Conservation (phyloP, 2,797 vertebrate genomes). For the Denticeps clupeoides region DNA sequence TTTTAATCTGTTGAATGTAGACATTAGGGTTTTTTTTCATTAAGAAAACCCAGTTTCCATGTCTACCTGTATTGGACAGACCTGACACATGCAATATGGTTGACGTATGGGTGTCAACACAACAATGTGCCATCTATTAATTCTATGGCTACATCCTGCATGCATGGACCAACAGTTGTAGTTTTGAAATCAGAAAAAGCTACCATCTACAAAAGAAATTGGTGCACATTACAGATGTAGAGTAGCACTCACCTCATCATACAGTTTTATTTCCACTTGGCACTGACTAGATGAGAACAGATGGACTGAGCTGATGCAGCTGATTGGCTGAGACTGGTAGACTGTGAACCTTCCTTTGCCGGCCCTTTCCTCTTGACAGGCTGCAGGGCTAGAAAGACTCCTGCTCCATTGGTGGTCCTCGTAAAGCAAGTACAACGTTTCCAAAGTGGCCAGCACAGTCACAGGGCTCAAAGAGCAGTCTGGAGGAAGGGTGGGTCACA, state of each 20-base stretch:
- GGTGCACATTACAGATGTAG: background rate
- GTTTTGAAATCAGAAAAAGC: too few species aligned
- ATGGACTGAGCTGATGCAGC: conserved; percentile 76
- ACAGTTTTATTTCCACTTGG: conserved; percentile 74
- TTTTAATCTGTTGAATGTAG: too few species aligned
- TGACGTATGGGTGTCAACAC: too few species aligned
- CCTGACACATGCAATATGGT: too few species aligned
- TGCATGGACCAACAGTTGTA: too few species aligned
- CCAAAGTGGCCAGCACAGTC: conserved; percentile 75
- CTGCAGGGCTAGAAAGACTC: conserved; percentile 22
- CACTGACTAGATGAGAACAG: conserved; percentile 63
- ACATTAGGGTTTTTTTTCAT: too few species aligned
- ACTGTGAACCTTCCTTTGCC: conserved; percentile 36
- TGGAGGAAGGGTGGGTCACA: conserved; percentile 38
- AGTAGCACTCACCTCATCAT: conserved; percentile 72
- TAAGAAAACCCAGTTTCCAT: too few species aligned
- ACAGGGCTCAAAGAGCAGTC: conserved; percentile 61
- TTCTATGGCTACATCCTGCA: too few species aligned
- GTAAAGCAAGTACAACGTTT: conserved; percentile 74
- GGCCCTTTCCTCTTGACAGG: conserved; percentile 18
- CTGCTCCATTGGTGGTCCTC: conserved; percentile 75
- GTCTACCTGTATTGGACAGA: too few species aligned
- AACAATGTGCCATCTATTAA: too few species aligned
- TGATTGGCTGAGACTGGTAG: conserved; percentile 76
- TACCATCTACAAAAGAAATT: too few species aligned